Evolutionary conservation across 2,113 vertebrate species (phyloP), one percentile per base, ranked within the genome.

Genomic region (Mesocricetus auratus): DNA sequence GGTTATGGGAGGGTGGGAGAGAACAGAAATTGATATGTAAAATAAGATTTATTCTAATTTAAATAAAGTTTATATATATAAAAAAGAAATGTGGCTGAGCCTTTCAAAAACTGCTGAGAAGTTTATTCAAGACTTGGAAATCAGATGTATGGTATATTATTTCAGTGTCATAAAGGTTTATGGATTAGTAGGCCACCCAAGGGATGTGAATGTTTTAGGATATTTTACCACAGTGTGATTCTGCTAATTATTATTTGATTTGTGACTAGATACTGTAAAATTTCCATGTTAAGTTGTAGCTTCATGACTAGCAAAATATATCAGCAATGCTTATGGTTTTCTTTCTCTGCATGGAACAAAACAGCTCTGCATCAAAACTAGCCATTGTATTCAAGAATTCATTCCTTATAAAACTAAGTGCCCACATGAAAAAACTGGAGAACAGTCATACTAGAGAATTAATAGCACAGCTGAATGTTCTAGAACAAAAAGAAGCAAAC

Each of bases 221-320:
- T 13, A 83, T 87, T 78, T 79, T 45, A 74, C 7, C 16, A 79
- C 50, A 86, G 3, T 89, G 64, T 89, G 45, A 91, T 86, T 96
- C 93, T 94, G 15, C 12, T 77, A 1, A 42, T 77, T 97, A 82
- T 56, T 77, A n/a, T 68, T 96, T 73, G 12, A 82, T 73, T 90
- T 68, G 21, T 86, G 15, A 5, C 60, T 15, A 68, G 81, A 89
- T 3, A 68, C 0, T 73, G 7, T 42, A 22, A 94, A 89, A 16
- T 45, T 50, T 68, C 24, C 24, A 47, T 53, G 4, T 85, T 86
- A 79, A 66, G 2, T 13, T 88, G 1, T 17, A 53, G 11, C 39
- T 77, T 92, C 47, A 13, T 85, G 15, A 66, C 45, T 47, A 83
- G n/a, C 11, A 81, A 13, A 93, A 96, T 93, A 90, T 7, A 71